phyloP scores from a whole-genome alignment of 1,140 invertebrate species.

The Penaeus japonicus region DNA sequence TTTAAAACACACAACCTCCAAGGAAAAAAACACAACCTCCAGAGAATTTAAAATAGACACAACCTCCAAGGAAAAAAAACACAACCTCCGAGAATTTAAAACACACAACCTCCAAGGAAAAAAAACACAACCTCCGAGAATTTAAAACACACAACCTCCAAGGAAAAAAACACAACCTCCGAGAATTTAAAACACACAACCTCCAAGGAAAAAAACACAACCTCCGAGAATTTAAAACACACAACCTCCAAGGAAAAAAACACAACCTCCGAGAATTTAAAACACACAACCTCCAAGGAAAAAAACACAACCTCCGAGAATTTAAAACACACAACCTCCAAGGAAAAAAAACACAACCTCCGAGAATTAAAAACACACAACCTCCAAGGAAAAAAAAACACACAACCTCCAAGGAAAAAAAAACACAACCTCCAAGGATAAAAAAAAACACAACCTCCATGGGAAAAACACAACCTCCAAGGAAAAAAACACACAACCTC shows the following conservation, averaged over 20 bases:
- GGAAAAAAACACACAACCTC: too few species aligned
- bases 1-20: background rate
- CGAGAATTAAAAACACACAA: background rate
- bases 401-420: too few species aligned
- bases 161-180: background rate
- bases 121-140: background rate
- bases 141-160: background rate
- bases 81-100: background rate
- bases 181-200: background rate
- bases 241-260: background rate
- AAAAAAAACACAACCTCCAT: background rate
- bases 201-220: background rate
- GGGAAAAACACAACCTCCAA: too few species aligned
- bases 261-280: background rate
- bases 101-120: background rate
- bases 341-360: background rate
- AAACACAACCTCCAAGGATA: too few species aligned
- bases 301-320: background rate
- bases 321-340: background rate
- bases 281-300: background rate
- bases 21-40: background rate
- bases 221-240: background rate
- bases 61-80: background rate
- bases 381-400: background rate
- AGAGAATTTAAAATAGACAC: too few species aligned